Percentiles rank a stretch among this genome's conserved stretches.
Evolutionary conservation across 2,113 vertebrate species (phyloP).

Genomic region (Hypanus sabinus): DNA sequence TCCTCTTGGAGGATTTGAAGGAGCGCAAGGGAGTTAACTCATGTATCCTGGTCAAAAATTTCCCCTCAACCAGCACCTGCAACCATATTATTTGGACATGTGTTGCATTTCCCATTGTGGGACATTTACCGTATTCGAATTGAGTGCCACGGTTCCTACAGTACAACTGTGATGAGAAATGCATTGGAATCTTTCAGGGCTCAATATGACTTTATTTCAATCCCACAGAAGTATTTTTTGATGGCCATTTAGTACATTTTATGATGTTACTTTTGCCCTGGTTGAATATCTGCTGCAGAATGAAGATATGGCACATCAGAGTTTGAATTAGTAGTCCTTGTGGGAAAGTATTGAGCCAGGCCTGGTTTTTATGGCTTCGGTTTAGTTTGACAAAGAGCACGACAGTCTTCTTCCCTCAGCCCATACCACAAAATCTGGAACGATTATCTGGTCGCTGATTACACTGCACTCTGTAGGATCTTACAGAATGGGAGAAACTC

Average conservation of each 20-base stretch:
- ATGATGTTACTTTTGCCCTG: background rate
- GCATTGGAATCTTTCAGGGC: too few species aligned
- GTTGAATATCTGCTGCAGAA: background rate
- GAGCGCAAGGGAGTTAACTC: too few species aligned
- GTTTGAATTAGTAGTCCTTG: background rate
- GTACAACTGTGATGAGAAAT: too few species aligned
- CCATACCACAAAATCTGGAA: background rate
- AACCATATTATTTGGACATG: too few species aligned
- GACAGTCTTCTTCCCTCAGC: background rate
- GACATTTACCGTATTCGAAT: too few species aligned
- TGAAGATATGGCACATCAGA: background rate
- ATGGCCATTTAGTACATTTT: background rate
- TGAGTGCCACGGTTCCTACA: too few species aligned
- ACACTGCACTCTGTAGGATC: background rate
- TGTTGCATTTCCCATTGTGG: too few species aligned
- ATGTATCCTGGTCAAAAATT: too few species aligned
- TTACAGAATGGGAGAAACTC: background rate
- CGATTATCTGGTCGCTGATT: background rate
- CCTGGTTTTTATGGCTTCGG: background rate
- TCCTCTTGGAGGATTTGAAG: too few species aligned
- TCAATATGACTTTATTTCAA: background rate
- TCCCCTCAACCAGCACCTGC: too few species aligned
- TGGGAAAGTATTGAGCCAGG: background rate
- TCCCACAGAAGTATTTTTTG: background rate
- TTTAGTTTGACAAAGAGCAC: background rate